A percentile compares a stretch with the other conserved stretches of the same genome.
Conservation (phyloP, 2,113 vertebrate genomes). For the Brachyistius frenatus region DNA sequence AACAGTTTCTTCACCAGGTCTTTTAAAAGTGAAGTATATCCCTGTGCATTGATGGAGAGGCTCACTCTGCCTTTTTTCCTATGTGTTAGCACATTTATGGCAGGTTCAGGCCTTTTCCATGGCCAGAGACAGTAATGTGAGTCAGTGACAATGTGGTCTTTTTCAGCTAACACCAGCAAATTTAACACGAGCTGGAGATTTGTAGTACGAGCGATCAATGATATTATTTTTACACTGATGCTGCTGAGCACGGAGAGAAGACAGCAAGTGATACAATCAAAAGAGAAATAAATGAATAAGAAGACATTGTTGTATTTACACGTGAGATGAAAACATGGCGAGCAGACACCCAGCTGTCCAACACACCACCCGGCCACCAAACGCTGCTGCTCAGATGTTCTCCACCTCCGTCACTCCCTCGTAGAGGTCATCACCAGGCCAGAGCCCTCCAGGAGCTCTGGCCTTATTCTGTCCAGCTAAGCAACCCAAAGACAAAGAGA, state of each 20-base stretch:
- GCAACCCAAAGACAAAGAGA: background rate
- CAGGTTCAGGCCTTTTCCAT: conserved; percentile 41
- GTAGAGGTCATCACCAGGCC: conserved; percentile 36
- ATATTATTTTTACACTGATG: conserved; percentile 22
- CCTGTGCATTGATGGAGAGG: conserved; percentile 31
- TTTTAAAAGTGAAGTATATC: conserved; percentile 37
- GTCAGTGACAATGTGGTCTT: conserved; percentile 36
- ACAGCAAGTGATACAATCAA: background rate
- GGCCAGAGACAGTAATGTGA: conserved; percentile 41
- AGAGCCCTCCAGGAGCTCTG: conserved; percentile 18
- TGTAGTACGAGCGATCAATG: conserved; percentile 23
- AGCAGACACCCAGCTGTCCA: background rate
- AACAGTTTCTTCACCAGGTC: conserved; percentile 19
- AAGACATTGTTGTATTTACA: background rate
- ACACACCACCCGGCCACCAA: background rate
- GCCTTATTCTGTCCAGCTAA: conserved; percentile 7
- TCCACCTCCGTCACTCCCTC: background rate
- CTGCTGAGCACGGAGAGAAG: conserved; percentile 10
- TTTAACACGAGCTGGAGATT: conserved; percentile 35
- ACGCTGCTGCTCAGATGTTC: background rate
- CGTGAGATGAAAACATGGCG: background rate
- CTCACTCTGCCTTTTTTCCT: conserved; percentile 15
- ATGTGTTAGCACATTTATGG: conserved; percentile 43
- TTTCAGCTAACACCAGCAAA: conserved; percentile 38
- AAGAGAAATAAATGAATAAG: background rate